A percentile compares a stretch with the other conserved stretches of the same genome.
Conservation (phyloP, 92 coral and sea anemone genomes). For the Chrysogorgia sp. region DNA sequence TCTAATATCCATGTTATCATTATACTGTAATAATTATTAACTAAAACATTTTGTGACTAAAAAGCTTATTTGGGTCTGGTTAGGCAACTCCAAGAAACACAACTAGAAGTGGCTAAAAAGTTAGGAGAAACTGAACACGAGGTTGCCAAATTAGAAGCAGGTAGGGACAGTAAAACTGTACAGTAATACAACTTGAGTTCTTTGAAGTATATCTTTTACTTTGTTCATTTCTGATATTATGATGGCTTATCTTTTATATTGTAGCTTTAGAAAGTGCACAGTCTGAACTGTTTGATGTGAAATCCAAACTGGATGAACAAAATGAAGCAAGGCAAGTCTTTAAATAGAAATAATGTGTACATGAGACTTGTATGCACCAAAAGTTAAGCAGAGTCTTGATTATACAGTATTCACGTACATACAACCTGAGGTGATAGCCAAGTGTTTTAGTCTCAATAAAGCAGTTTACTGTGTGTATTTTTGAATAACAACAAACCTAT, state of each 20-base stretch:
- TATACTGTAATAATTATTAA: no score
- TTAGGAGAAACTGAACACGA: constrained; percentile 97
- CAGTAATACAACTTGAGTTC: no score
- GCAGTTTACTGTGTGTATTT: no score
- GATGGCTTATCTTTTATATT: neutral
- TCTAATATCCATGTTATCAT: no score
- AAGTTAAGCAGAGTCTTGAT: neutral
- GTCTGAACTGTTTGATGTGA: constrained; percentile 92
- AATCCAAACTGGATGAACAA: constrained; percentile 89
- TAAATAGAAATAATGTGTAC: neutral
- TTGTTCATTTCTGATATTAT: neutral
- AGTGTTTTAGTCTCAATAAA: no score
- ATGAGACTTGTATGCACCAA: neutral
- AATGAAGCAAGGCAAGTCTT: constrained; percentile 78
- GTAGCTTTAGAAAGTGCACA: constrained; percentile 86
- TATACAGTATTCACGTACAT: no score
- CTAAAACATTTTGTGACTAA: neutral
- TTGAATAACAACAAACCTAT: no score
- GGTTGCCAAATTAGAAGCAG: constrained; percentile 80
- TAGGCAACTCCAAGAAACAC: constrained; percentile 83
- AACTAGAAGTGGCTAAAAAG: constrained; percentile 92
- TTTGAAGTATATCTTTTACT: neutral
- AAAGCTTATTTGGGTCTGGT: neutral
- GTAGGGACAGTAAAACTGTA: constrained; percentile 46
- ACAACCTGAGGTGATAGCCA: no score